Conservation (phyloP, 2,888 invertebrate species). For the Megalurothrips usitatus region DNA sequence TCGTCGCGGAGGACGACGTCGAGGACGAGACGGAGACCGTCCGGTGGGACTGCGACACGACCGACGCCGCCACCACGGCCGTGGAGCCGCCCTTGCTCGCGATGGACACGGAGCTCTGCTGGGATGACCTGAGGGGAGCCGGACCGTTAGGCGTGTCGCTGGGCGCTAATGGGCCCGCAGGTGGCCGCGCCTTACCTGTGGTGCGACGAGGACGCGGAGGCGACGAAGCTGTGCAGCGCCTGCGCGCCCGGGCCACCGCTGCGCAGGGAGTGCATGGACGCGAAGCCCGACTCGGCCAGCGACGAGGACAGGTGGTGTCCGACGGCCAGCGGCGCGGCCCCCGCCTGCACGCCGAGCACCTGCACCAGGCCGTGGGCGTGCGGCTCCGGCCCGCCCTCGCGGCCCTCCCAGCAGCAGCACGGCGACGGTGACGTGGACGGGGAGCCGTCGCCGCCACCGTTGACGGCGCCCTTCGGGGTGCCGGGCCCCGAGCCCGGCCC, state of each 20-base stretch:
- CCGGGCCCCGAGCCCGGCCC: slow-evolving; percentile 48
- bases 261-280: slow-evolving; percentile 51
- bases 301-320: slow-evolving; percentile 43
- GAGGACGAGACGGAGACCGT: slow-evolving; percentile 31
- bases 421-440: slow-evolving; percentile 41
- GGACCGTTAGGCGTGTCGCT: slow-evolving; percentile 54
- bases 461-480: slow-evolving; percentile 32
- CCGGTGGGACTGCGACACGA: not conserved
- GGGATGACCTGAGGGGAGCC: slow-evolving; percentile 45
- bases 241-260: too few relatives aligned
- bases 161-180: slow-evolving; percentile 35
- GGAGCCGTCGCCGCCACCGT: slow-evolving; percentile 41
- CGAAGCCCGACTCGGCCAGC: slow-evolving; percentile 56
- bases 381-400: not conserved
- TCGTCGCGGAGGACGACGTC: slow-evolving; percentile 13
- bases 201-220: slow-evolving; percentile 37
- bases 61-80: slow-evolving; percentile 33
- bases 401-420: slow-evolving; percentile 45
- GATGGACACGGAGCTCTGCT: slow-evolving; percentile 50
- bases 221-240: slow-evolving; percentile 45
- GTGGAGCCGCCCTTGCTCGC: slow-evolving; percentile 38
- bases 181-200: not conserved
- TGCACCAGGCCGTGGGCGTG: not conserved
- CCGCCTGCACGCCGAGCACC: slow-evolving; percentile 37
- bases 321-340: too few relatives aligned